Evolutionary conservation across 92 coral and sea anemone genomes (phyloP).

Genomic region (Plumapathes pennacea): DNA sequence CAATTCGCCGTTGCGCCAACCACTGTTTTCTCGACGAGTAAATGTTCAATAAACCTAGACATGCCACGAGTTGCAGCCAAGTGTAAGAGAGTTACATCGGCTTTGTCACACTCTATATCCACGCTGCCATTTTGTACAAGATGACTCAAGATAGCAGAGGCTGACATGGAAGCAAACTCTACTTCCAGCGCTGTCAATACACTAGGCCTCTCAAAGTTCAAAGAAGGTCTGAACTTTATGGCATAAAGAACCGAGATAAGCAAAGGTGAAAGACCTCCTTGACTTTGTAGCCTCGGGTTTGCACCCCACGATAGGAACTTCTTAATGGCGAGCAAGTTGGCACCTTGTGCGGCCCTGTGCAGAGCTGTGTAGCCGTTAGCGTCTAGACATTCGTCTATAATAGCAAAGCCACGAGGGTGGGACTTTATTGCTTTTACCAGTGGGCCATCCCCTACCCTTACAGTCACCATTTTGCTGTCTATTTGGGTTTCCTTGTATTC

Average conservation of each 20-base stretch:
- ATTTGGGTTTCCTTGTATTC: constrained; percentile 5
- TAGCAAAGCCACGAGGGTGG: constrained; percentile 30
- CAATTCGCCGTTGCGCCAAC: constrained; percentile 37
- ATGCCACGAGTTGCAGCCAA: constrained; percentile 68
- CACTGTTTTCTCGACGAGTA: constrained; percentile 1
- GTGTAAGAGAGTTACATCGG: constrained; percentile 31
- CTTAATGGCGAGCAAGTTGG: constrained; percentile 37
- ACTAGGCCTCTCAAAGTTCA: constrained; percentile 1
- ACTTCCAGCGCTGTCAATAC: constrained; percentile 22
- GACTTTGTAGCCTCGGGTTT: constrained; percentile 1
- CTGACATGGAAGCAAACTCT: constrained; percentile 28
- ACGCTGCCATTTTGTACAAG: not conserved
- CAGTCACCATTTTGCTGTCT: not conserved
- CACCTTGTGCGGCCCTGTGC: constrained; percentile 72
- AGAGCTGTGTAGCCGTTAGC: constrained; percentile 47
- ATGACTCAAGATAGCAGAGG: constrained; percentile 24
- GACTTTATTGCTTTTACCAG: constrained; percentile 20
- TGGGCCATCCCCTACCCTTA: constrained; percentile 18
- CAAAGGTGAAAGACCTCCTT: constrained; percentile 11
- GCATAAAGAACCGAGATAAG: constrained; percentile 20
- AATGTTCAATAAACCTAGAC: constrained; percentile 4
- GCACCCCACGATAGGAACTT: constrained; percentile 21
- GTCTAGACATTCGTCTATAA: constrained; percentile 40
- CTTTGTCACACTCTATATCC: constrained; percentile 11
- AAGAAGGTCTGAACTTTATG: constrained; percentile 3